Conservation (phyloP, 2,797 vertebrate genomes). For the Alosa sapidissima region DNA sequence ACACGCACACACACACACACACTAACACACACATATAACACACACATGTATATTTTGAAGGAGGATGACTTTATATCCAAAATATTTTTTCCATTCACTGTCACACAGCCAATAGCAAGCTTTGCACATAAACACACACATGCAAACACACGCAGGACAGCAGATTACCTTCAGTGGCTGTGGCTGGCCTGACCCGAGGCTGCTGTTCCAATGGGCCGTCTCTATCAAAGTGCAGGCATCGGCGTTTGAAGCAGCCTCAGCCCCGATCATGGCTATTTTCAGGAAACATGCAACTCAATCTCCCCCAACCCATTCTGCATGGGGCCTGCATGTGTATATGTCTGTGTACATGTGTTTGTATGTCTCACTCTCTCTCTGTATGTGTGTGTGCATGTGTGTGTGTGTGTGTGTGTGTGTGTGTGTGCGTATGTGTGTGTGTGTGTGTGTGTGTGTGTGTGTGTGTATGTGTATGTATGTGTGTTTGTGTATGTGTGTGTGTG, state of each 20-base stretch:
- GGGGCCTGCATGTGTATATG: constrained; percentile 47
- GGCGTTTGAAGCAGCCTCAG: constrained; percentile 54
- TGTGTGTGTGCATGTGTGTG: background rate
- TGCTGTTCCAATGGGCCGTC: constrained; percentile 4
- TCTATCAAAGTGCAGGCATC: constrained; percentile 18
- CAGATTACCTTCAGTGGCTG: background rate
- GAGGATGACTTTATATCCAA: background rate
- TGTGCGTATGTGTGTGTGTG: constrained; percentile 34
- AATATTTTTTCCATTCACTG: no score
- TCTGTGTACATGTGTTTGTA: background rate
- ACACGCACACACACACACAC: no score
- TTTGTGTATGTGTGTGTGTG: constrained; percentile 26
- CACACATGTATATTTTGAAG: background rate
- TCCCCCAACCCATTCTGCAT: constrained; percentile 58
- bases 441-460: background rate
- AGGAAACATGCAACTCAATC: constrained; percentile 75
- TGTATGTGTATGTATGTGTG: background rate
- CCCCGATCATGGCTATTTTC: constrained; percentile 70
- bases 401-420: constrained; percentile 41
- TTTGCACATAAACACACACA: background rate
- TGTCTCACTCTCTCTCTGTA: constrained; percentile 20
- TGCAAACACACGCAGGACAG: background rate
- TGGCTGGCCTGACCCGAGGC: background rate
- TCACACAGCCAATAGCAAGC: no score
- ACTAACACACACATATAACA: background rate